Conservation (phyloP, 2,797 vertebrate species). For the Sparus aurata region DNA sequence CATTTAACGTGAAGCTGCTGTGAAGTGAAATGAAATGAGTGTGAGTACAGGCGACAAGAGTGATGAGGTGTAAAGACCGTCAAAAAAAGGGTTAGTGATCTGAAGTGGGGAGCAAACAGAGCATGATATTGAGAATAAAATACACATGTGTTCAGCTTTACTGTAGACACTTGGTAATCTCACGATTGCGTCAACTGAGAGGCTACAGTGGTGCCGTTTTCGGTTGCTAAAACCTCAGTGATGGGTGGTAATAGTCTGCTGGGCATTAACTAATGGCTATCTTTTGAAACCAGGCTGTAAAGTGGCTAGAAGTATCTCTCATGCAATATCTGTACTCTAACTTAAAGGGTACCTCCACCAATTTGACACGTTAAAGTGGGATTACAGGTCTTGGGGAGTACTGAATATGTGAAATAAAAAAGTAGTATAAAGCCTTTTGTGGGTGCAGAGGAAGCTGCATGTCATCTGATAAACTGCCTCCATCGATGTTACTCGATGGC, state of each 20-base stretch:
- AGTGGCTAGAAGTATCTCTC: background rate
- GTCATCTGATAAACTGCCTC: too few species aligned
- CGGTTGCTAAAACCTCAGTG: background rate
- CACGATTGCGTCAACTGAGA: background rate
- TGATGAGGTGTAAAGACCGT: conserved; percentile 16
- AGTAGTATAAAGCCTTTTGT: too few species aligned
- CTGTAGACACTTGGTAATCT: conserved; percentile 6
- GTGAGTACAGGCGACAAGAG: background rate
- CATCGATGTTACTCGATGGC: too few species aligned
- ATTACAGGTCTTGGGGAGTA: too few species aligned
- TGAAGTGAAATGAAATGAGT: conserved; percentile 5
- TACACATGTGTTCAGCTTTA: background rate
- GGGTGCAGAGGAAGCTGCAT: too few species aligned
- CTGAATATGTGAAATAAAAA: too few species aligned
- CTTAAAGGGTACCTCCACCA: too few species aligned
- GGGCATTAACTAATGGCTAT: background rate
- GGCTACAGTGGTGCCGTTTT: background rate
- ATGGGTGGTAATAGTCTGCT: background rate
- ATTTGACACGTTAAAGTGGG: too few species aligned
- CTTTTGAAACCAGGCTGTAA: background rate
- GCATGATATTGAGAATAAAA: conserved; percentile 9
- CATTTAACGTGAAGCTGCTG: background rate
- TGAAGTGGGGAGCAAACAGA: conserved; percentile 17
- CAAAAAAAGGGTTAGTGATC: conserved; percentile 22
- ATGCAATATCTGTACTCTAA: background rate